Evolutionary conservation across 2,888 invertebrate species (phyloP).

Genomic region (Cancer borealis): DNA sequence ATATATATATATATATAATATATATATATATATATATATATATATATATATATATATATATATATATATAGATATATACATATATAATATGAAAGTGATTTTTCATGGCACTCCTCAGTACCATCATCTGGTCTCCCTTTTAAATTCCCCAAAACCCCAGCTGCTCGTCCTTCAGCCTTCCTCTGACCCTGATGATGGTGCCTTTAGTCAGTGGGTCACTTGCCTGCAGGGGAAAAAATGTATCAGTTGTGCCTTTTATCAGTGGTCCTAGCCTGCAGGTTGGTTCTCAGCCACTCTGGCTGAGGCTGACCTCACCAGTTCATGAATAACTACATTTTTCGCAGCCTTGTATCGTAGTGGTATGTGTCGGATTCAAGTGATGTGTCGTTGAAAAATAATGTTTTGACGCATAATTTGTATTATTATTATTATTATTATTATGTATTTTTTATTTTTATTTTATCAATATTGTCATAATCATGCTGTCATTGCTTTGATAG

Average conservation of each 20-base stretch:
- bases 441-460: not conserved
- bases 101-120: too few relatives aligned
- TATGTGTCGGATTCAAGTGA: not conserved
- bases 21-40: conserved; percentile 60
- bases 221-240: too few relatives aligned
- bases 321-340: not conserved
- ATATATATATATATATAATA: too few relatives aligned
- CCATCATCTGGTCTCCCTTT: too few relatives aligned
- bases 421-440: not conserved
- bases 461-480: not conserved
- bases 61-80: conserved; percentile 46
- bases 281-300: not conserved
- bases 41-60: conserved; percentile 60
- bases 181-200: too few relatives aligned
- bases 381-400: not conserved
- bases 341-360: not conserved
- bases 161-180: too few relatives aligned
- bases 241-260: too few relatives aligned
- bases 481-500: not conserved
- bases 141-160: too few relatives aligned
- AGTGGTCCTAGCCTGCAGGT: not conserved
- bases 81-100: not conserved
- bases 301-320: not conserved
- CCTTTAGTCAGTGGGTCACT: too few relatives aligned
- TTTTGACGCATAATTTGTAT: not conserved